Evolutionary conservation across 2,888 invertebrate species (phyloP), one percentile per base, ranked within the genome.

Genomic region (Eilema caniola): DNA sequence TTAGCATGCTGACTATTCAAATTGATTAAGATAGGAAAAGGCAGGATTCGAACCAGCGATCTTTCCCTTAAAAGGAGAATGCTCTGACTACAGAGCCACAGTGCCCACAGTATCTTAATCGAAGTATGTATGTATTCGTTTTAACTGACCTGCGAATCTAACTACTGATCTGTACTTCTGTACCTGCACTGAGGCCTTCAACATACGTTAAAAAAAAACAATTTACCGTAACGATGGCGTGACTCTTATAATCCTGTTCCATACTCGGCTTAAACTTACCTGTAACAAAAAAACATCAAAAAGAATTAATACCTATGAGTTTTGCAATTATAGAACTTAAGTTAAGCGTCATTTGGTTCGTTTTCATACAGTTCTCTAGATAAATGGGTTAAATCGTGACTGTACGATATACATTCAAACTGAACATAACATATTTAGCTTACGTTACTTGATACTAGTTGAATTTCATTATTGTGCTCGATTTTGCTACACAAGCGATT

Each of bases 191-290:
- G 3, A 47, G 7, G 47, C 47, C 47, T 5, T 47, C 20, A n/a
- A n/a, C 53, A 10, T 53, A n/a, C 53, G 53, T 47, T n/a, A n/a
- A 61, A 33, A 31, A n/a, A 61, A 31, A 31, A 33, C 25, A 56
- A 33, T 57, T 66, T 66, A 66, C 66, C 66, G 66, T 66, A 63
- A 53, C 76, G 75, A 69, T 77, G 80, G 77, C 77, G 81, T 71
- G 70, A 71, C 62, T 61, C 7, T 67, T 56, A 3, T 12, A 65
- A 37, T 64, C 47, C 31, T 60, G 47, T 63, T 72, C 33, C 56
- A 71, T 73, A 64, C 66, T 59, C 33, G 20, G 68, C 69, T 74
- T 75, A 73, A 71, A 77, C 82, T 78, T 81, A 82, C 82, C 82
- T 82, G 79, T 74, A 77, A 76, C 66, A 72, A 75, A 77, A 56